Evolutionary conservation across 2,113 vertebrate genomes (phyloP).

Genomic region (Delphinapterus leucas): DNA sequence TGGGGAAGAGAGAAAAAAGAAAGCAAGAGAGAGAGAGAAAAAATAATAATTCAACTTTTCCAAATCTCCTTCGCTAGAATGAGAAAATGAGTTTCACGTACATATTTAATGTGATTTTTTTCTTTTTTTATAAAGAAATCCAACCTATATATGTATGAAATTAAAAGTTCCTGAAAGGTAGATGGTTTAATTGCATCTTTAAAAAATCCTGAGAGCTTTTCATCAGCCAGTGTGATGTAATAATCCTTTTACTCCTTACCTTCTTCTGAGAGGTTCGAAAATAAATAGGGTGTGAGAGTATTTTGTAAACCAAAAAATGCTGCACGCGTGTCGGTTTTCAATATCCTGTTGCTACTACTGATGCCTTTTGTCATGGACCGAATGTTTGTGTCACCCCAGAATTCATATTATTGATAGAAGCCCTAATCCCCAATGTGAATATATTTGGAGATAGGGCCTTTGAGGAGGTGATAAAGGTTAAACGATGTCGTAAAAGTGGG

Average conservation of each 20-base stretch:
- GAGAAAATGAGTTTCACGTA: background rate
- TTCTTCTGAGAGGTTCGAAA: background rate
- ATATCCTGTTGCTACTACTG: fast-evolving
- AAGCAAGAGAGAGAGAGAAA: background rate
- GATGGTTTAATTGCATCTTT: background rate
- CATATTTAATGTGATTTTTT: background rate
- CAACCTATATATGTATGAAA: background rate
- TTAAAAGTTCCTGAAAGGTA: background rate
- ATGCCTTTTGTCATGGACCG: background rate
- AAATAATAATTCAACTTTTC: background rate
- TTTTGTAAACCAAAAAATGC: background rate
- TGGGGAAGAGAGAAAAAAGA: background rate
- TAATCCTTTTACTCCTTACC: background rate
- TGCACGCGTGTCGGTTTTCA: fast-evolving
- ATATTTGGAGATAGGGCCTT: background rate
- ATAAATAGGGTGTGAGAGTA: background rate
- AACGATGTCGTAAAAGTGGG: background rate
- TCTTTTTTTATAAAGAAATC: background rate
- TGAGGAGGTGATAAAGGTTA: background rate
- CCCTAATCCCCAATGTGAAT: background rate
- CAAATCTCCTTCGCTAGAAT: background rate
- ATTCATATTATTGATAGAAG: background rate
- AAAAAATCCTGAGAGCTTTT: background rate
- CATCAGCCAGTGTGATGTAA: background rate
- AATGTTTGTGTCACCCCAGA: background rate